phyloP scores from a whole-genome alignment of 2,888 invertebrate species.

The Amaurobius ferox region DNA sequence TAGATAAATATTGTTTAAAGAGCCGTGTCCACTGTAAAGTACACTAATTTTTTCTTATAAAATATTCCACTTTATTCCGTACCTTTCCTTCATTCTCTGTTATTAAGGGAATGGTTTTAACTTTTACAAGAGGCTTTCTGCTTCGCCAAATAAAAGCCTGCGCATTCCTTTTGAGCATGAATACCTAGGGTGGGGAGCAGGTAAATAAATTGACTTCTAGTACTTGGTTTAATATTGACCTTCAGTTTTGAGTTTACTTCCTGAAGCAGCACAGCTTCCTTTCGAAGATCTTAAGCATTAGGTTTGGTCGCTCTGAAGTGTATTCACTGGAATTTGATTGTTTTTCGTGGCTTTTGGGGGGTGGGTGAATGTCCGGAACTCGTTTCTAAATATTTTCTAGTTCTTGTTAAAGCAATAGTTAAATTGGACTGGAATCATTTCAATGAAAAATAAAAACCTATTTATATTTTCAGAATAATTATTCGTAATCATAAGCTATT shows the following conservation, averaged over 20 bases:
- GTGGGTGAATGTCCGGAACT: slow-evolving; percentile 3
- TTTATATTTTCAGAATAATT: too few relatives aligned
- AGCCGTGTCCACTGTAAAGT: too few relatives aligned
- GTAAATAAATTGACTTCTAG: slow-evolving; percentile 21
- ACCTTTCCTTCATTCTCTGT: too few relatives aligned
- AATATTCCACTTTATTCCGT: too few relatives aligned
- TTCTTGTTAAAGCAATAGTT: too few relatives aligned
- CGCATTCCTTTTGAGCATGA: background rate
- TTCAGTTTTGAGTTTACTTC: background rate
- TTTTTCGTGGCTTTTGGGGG: background rate
- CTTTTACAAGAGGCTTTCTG: background rate
- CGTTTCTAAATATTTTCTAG: background rate
- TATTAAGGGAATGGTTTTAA: background rate
- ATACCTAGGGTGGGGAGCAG: slow-evolving; percentile 15
- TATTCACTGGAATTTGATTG: background rate
- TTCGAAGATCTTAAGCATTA: slow-evolving; percentile 7
- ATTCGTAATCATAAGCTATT: too few relatives aligned
- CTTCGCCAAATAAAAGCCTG: background rate
- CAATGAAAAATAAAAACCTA: too few relatives aligned
- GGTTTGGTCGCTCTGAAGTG: background rate
- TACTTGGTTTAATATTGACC: slow-evolving; percentile 15
- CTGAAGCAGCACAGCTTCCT: background rate
- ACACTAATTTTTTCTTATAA: too few relatives aligned
- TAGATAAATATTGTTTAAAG: too few relatives aligned
- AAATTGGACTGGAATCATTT: too few relatives aligned